Conservation (phyloP, 1,140 invertebrate genomes). For the Portunus trituberculatus region DNA sequence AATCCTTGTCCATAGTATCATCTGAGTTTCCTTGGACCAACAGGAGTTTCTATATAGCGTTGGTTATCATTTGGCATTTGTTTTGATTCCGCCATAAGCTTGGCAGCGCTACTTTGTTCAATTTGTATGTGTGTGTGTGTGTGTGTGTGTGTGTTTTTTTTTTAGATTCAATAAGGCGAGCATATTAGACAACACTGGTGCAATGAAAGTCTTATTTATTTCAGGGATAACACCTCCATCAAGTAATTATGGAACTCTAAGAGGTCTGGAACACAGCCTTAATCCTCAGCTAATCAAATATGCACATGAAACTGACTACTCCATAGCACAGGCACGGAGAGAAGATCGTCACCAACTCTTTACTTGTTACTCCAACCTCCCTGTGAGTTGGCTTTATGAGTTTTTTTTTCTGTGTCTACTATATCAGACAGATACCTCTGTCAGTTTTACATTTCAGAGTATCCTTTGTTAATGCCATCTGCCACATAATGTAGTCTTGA, state of each 20-base stretch:
- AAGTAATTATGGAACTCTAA: conserved; percentile 85
- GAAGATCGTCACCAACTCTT: conserved; percentile 89
- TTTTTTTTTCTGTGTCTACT: background rate
- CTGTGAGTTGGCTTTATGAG: conserved; percentile 81
- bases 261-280: conserved; percentile 93
- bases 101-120: no score
- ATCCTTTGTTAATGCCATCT: background rate
- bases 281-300: conserved; percentile 94
- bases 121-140: no score
- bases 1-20: no score
- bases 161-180: background rate
- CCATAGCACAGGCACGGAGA: conserved; percentile 88
- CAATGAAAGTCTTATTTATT: conserved; percentile 37
- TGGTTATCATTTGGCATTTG: no score
- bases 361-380: conserved; percentile 85
- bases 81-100: no score
- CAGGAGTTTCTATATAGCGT: no score
- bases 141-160: conserved; percentile 51
- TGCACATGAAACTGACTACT: conserved; percentile 92
- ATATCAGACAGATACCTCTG: no score
- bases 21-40: no score
- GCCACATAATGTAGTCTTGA: no score
- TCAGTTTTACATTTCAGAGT: no score
- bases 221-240: conserved; percentile 65
- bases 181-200: no score